Evolutionary conservation across 2,113 vertebrate genomes (phyloP), one percentile per base, ranked within the genome.

Genomic region (Montifringilla adamsi): DNA sequence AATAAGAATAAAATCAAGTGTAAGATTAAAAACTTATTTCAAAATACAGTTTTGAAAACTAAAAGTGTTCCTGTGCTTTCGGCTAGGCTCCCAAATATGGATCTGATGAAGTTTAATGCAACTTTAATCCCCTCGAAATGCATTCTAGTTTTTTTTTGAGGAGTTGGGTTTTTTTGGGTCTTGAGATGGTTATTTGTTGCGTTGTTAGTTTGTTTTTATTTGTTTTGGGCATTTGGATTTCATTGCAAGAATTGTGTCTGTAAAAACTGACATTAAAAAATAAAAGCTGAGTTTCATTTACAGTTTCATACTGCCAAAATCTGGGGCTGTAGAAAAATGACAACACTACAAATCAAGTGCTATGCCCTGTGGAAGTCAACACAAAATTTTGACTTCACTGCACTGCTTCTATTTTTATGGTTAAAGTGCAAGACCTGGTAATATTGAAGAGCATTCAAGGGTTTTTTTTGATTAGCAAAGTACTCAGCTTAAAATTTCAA

Each of bases 1-100:
- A 83, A 85, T n/a, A n/a, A 50, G n/a, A 80, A 91, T 89, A 69
- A 91, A 96, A 75, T 79, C 53, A 93, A 93, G 90, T 24, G 11
- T 11, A 64, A 87, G n/a, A 82, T 79, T 70, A 69, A 91, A 95
- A 47, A 30, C 17, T 31, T 70, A 84, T 81, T 94, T 89, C 91
- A 95, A 91, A 66, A 47, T 49, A 79, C 7, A 60, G n/a, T 85
- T 49, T 66, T 83, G 50, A 68, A 82, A 94, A 53, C 5, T 27
- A 12, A 26, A 79, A 43, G 1, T 3, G 0, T 77, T 91, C 35
- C 3, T 76, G 0, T 85, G 31, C 77, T 76, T 83, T 84, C 50
- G 69, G 2, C 4, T 18, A 79, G 30, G 22, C 2, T 7, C 2
- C 7, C 53, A 43, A 56, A 81, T 70, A 64, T 21, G 1, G 1